A percentile compares a stretch with the other conserved stretches of the same genome.
Evolutionary conservation across 2,113 vertebrate genomes (phyloP).

Genomic region (Cisticola juncidis): DNA sequence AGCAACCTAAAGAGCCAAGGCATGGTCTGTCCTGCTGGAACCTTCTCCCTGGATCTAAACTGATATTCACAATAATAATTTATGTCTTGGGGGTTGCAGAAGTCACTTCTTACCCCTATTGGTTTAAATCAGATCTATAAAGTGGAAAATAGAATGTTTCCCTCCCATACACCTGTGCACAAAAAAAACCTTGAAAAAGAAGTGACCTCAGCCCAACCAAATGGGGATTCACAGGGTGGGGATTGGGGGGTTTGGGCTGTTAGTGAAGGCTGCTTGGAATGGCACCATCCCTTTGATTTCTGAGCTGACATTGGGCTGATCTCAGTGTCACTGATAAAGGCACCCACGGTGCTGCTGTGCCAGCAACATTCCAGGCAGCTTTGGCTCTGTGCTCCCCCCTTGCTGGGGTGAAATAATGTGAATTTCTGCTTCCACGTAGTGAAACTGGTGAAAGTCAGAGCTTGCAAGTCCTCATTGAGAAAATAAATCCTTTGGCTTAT

Average conservation of each 20-base stretch:
- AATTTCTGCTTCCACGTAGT: neutral
- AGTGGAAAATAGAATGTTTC: neutral
- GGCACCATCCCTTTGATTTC: neutral
- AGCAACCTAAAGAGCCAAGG: neutral
- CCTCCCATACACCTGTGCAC: accelerated
- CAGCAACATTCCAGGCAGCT: neutral
- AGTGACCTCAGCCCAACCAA: neutral
- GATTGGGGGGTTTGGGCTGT: neutral
- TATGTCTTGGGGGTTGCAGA: neutral
- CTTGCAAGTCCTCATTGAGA: neutral
- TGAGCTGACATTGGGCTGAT: neutral
- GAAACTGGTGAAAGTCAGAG: neutral
- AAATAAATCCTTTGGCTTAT: neutral
- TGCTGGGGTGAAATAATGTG: neutral
- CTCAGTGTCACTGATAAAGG: neutral
- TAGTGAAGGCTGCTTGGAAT: neutral
- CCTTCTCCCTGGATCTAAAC: neutral
- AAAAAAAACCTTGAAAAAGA: neutral
- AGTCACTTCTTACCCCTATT: neutral
- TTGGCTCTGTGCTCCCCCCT: neutral
- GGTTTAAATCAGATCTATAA: neutral
- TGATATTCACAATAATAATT: neutral
- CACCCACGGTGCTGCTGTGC: neutral
- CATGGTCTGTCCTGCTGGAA: neutral
- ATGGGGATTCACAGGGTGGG: neutral